A percentile compares a stretch with the other conserved stretches of the same genome.
Conservation (phyloP, 2,113 vertebrate genomes). For the Toxotes jaculatrix region DNA sequence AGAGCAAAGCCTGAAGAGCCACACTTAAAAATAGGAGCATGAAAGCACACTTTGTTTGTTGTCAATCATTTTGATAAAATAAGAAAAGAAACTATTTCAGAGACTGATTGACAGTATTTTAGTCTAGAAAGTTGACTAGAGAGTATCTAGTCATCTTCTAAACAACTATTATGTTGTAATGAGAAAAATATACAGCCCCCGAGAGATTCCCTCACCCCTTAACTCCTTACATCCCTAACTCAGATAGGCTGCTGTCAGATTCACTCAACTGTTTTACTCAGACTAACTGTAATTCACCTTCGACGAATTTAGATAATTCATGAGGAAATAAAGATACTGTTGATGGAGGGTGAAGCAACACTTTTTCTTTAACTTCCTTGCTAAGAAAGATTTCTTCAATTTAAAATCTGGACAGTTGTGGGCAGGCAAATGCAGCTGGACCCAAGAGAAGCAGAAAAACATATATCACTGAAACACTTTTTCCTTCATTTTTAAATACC, state of each 20-base stretch:
- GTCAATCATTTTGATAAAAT: neutral
- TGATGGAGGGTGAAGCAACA: slow-evolving; percentile 6
- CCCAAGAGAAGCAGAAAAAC: neutral
- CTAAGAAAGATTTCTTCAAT: neutral
- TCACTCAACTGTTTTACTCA: slow-evolving; percentile 15
- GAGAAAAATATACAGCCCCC: neutral
- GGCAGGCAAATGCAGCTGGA: neutral
- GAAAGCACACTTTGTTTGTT: neutral
- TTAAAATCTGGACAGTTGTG: neutral
- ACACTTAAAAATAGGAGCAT: neutral
- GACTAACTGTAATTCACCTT: neutral
- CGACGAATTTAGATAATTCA: neutral
- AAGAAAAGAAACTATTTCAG: neutral
- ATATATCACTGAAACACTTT: neutral
- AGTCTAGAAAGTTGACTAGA: neutral
- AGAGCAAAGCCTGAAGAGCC: slow-evolving; percentile 21
- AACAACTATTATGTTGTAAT: neutral
- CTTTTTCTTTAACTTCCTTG: neutral
- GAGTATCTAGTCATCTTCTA: neutral
- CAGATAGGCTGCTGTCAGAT: slow-evolving; percentile 8
- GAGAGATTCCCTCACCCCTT: neutral
- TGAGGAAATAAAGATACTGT: neutral
- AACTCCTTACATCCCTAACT: neutral
- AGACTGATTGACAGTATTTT: neutral
- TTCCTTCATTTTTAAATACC: slow-evolving; percentile 12